phyloP scores from a whole-genome alignment of 2,888 invertebrate species.

The Pyralis farinalis region DNA sequence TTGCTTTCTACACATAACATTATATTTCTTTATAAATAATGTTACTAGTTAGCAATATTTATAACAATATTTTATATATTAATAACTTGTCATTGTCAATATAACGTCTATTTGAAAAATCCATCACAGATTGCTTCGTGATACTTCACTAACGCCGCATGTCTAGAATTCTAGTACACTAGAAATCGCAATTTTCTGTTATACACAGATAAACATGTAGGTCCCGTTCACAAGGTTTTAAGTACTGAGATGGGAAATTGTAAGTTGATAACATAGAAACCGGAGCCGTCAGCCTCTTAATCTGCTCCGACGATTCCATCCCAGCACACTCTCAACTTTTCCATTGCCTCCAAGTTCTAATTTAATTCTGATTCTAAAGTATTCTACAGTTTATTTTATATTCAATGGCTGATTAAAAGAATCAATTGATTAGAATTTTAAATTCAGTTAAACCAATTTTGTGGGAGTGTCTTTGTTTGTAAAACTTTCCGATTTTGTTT shows the following conservation, averaged over 20 bases:
- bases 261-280: conserved; percentile 50
- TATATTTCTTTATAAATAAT: too few relatives aligned
- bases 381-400: conserved; percentile 40
- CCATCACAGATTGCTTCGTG: too few relatives aligned
- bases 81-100: too few relatives aligned
- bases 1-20: too few relatives aligned
- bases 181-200: background rate
- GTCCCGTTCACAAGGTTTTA: conserved; percentile 8
- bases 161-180: too few relatives aligned
- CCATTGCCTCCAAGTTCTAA: conserved; percentile 49
- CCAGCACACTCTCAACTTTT: conserved; percentile 33
- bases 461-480: conserved; percentile 10
- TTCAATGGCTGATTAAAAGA: conserved; percentile 37
- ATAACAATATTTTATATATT: too few relatives aligned
- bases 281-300: conserved; percentile 17
- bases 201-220: conserved; percentile 11
- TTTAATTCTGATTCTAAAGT: conserved; percentile 51
- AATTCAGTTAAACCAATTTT: conserved; percentile 30
- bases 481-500: background rate
- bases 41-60: too few relatives aligned
- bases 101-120: too few relatives aligned
- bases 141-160: too few relatives aligned
- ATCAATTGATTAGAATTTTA: conserved; percentile 44
- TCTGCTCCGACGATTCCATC: conserved; percentile 14
- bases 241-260: conserved; percentile 32